Evolutionary conservation across 2,888 invertebrate species (phyloP), one percentile per base, ranked within the genome.

Genomic region (Morpho deidamia): DNA sequence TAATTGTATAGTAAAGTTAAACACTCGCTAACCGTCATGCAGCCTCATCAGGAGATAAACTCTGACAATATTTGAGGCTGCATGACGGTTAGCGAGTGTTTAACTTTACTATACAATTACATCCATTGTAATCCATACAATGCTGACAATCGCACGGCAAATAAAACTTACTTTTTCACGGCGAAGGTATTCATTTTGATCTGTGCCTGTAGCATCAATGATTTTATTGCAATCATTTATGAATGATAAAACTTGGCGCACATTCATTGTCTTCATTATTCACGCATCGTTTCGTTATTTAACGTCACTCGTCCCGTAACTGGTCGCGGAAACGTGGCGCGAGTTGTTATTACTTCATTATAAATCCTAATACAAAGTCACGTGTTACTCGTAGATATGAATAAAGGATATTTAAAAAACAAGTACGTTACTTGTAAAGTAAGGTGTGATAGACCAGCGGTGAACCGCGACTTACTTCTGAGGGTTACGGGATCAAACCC

Each of bases 231-330:
- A 33, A 23, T 44, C 8, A 23, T 34, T 51, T 40, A 40, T 40
- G 34, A 45, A 44, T 51, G 14, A 14, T 23, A 37, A 14, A 11
- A 37, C 9, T 11, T 41, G 11, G 33, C 40, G 39, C 48, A 11
- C 39, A 47, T 37, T 53, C 44, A 37, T 52, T 10, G 45, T 48
- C 44, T 35, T 56, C 48, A 32, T 48, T n/a, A 44, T 44, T 56
- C 38, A 35, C 34, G 37, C 48, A 40, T 47, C 33, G 14, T 33
- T 41, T 52, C 39, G 40, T 52, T 47, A 11, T 40, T 45, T 43
- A 38, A 55, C 61, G 61, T 60, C 61, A 60, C 45, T 56, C 11
- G 47, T 50, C 41, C 55, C 53, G 50, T 58, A 60, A 59, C 53
- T 39, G 58, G 54, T 11, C 38, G 34, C 34, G 8, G 38, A 11